Base-by-base conservation (phyloP, 1,140 invertebrate genomes). In the Lordiphosa mommai region DNA sequence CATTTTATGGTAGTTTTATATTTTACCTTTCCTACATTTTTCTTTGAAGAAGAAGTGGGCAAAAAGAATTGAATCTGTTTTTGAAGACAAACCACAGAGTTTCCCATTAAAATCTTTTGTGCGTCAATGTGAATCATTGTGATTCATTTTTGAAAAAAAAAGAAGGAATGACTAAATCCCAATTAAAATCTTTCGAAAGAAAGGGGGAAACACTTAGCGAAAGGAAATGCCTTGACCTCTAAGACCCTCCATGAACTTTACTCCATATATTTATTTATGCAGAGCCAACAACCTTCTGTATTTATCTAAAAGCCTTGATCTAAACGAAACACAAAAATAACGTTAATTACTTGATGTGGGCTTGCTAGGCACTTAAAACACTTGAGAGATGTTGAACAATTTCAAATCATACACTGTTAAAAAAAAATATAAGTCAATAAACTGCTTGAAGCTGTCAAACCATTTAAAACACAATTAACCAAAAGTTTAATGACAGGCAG, bases 341-440 rank as follows among this genome's bases (percentile, higher is more conserved):
- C 5, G 32, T 55, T 53, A 58, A 43, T 43, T 13, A 3, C 20
- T 43, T 43, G 23, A 43, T 43, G 76, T 82, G 67, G 76, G 76
- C 44, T 37, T 76, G 66, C 23, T 27, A 27, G 23, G 23, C 77
- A 82, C 77, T 80, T 80, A 71, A 82, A 52, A 73, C 43, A 13
- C 40, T 67, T 13, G 32, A 77, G 61, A 66, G 66, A 27, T 52
- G 44, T 29, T 60, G 9, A 3, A 10, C 12, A 27, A 27, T 27
- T 44, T 13, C 3, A 27, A 29, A 33, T 43, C 8, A 8, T 16
- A 12, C 12, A 51, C 60, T 43, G 37, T 43, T 36, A 17, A 8
- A 32, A 27, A 59, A 44, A 27, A 10, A 13, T n/a, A n/a, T n/a
- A 1, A 10, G 9, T 1, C 4, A 1, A 5, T 12, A 6, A 13